Evolutionary conservation across 1,140 invertebrate species (phyloP).

Genomic region (Eriosoma lanigerum): DNA sequence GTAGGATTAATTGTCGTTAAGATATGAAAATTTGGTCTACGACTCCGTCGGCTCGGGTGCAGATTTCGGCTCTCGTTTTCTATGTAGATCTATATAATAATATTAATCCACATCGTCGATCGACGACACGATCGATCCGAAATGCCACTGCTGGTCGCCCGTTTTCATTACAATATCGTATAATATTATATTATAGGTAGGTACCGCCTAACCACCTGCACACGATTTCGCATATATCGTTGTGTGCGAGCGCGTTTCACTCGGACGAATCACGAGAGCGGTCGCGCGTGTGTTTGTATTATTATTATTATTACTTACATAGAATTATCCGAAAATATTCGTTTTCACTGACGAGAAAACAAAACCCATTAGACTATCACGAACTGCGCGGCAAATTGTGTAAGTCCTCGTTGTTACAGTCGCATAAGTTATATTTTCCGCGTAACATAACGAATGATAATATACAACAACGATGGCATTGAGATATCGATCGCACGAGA

Average conservation of each 20-base stretch:
- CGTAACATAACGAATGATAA: not conserved
- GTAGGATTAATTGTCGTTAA: too few species aligned
- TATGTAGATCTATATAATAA: too few species aligned
- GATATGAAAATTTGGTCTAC: too few species aligned
- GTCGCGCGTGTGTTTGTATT: not conserved
- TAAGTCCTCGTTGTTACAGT: not conserved
- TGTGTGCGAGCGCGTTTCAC: constrained; percentile 11
- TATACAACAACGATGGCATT: not conserved
- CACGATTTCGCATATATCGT: constrained; percentile 2
- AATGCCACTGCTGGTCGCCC: not conserved
- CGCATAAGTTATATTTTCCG: not conserved
- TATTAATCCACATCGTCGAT: not conserved
- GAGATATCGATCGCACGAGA: too few species aligned
- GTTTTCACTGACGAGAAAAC: not conserved
- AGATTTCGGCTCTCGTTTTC: too few species aligned
- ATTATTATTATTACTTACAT: too few species aligned
- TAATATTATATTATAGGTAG: too few species aligned
- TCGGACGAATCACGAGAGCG: constrained; percentile 10
- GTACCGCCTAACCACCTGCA: not conserved
- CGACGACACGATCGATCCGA: constrained; percentile 21
- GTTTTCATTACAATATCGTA: too few species aligned
- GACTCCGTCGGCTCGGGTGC: too few species aligned
- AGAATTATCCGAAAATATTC: constrained; percentile 12
- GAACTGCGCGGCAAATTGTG: not conserved
- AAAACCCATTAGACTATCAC: not conserved